Percentiles rank a stretch among this genome's conserved stretches.
Conservation (phyloP, 2,888 invertebrate genomes). For the Dyspetes luteomarginatus region DNA sequence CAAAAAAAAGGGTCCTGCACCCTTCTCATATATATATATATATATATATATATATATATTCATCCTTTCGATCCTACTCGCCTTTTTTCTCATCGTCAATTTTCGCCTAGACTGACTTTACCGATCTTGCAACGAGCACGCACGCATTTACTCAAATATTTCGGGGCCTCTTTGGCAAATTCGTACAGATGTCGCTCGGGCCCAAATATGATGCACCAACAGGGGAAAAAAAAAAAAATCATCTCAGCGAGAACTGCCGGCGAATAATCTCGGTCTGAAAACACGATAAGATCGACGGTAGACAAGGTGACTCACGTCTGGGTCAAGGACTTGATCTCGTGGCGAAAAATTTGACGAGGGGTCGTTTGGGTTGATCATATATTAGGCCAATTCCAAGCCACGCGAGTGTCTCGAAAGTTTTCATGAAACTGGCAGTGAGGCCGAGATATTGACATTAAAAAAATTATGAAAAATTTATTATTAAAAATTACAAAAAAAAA, state of each 20-base stretch:
- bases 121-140: slow-evolving; percentile 34
- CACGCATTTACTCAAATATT: background rate
- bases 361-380: background rate
- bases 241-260: background rate
- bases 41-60: no score
- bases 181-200: slow-evolving; percentile 60
- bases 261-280: background rate
- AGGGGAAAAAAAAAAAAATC: no score
- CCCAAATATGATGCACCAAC: slow-evolving; percentile 34
- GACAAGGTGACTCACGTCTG: slow-evolving; percentile 48
- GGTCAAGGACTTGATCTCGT: slow-evolving; percentile 71
- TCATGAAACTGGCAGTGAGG: no score
- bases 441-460: no score
- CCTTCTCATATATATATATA: slow-evolving; percentile 15
- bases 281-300: slow-evolving; percentile 37
- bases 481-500: no score
- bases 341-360: slow-evolving; percentile 1
- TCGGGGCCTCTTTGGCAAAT: slow-evolving; percentile 17
- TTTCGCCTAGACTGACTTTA: slow-evolving; percentile 50
- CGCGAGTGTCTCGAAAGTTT: no score
- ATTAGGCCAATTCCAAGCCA: background rate
- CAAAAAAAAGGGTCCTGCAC: slow-evolving; percentile 52
- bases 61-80: slow-evolving; percentile 7
- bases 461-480: no score
- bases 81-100: background rate